Base-by-base conservation (phyloP, 2,888 invertebrate genomes). In the Alloscopus bannaensis region DNA sequence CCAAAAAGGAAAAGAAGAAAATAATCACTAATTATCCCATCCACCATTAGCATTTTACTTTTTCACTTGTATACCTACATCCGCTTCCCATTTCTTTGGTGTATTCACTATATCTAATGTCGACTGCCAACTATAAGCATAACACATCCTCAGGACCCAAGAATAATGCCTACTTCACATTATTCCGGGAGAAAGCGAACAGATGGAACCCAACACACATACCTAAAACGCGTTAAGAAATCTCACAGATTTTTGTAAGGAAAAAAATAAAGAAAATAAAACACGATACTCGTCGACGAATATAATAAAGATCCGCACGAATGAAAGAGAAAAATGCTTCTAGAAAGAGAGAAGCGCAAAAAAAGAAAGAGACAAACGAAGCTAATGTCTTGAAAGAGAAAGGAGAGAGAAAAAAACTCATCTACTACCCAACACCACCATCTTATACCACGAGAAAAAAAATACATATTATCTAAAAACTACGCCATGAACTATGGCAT, bases 21-120 rank as follows among this genome's bases (percentile, higher is more conserved):
- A 78, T 81, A 81, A 81, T 81, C 81, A 81, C 81, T 81, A 81
- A 81, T 81, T 81, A 81, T 81, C 81, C 68, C 73, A 72, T 73
- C 72, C 72, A 45, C 66, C 72, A 72, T 81, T 81, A 77, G 78
- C 69, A 69, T 70, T 45, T 64, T 64, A 64, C 57, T 66, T 66
- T 40, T 55, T 26, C 64, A n/a, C n/a, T n/a, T n/a, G n/a, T n/a
- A n/a, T n/a, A n/a, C n/a, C n/a, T n/a, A 62, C 71, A 22, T 57
- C n/a, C 45, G 31, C 26, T 45, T 18, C 36, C 22, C 26, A 29
- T 31, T 45, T 22, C 36, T 11, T n/a, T 36, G 55, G 26, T 18
- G 20, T 26, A 65, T 28, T 28, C 31, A 47, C 3, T 6, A 20
- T 29, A 22, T 36, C 36, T 36, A n/a, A n/a, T 47, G 11, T 18